These are phyloP conservation scores for Aphrophora alni DNA, from an alignment of 2,888 invertebrate species.

Conservation along the genomic window DNA sequence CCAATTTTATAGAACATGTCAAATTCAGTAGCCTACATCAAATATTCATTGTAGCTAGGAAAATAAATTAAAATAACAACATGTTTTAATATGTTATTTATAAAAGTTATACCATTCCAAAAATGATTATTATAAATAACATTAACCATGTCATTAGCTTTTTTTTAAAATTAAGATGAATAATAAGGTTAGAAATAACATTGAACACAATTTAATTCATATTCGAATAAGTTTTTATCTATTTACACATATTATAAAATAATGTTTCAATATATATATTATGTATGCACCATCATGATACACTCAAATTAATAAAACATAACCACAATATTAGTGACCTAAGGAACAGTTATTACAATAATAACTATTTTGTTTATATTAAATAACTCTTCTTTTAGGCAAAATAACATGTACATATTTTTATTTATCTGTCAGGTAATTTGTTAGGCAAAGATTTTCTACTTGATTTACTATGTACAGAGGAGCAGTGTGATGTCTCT, in stretches of 20 bases:
- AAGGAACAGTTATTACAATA: constrained; percentile 26
- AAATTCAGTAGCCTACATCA: too few relatives aligned
- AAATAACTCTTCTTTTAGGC: neutral
- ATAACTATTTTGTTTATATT: neutral
- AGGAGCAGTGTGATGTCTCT: neutral
- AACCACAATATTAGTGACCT: constrained; percentile 19
- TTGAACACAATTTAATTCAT: neutral
- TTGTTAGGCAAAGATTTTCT: neutral
- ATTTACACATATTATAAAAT: constrained; percentile 40
- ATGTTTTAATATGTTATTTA: too few relatives aligned
- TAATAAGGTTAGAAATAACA: neutral
- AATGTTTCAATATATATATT: constrained; percentile 35
- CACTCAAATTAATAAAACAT: constrained; percentile 31
- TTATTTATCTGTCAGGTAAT: neutral
- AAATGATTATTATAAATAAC: too few relatives aligned
- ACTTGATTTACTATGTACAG: neutral
- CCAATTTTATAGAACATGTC: too few relatives aligned
- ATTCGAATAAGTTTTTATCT: constrained; percentile 35
- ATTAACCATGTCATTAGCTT: too few relatives aligned
- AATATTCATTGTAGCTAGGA: too few relatives aligned
- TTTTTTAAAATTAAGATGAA: too few relatives aligned
- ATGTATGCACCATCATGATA: constrained; percentile 38
- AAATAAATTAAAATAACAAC: too few relatives aligned
- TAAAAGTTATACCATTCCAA: too few relatives aligned
- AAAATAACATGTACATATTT: neutral